Evolutionary conservation across 2,797 vertebrate species (phyloP).

Genomic region (Protonibea diacanthus): DNA sequence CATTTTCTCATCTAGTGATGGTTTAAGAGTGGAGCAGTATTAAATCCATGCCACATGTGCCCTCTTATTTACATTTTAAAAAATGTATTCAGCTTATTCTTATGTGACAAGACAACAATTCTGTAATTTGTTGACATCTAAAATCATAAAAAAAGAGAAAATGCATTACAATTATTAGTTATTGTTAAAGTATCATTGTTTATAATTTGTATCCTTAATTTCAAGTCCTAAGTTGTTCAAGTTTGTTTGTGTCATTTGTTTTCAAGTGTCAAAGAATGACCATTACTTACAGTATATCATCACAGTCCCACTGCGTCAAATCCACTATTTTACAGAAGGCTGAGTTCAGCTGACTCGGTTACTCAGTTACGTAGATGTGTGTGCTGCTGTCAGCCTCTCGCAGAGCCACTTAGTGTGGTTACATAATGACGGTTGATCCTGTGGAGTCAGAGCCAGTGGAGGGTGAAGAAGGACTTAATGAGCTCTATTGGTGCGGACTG

Average conservation of each 20-base stretch:
- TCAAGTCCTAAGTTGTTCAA: not conserved
- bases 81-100: not conserved
- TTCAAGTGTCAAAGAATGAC: not conserved
- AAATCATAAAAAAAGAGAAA: no score
- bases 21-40: not conserved
- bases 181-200: not conserved
- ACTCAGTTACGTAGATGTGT: constrained; percentile 46
- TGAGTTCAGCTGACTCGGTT: constrained; percentile 47
- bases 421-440: constrained; percentile 63
- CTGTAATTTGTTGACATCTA: not conserved
- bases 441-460: constrained; percentile 63
- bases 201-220: not conserved
- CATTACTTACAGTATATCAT: not conserved
- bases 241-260: not conserved
- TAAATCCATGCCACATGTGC: not conserved
- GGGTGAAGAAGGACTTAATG: constrained; percentile 71
- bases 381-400: constrained; percentile 40
- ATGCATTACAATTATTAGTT: not conserved
- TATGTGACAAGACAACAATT: not conserved
- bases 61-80: no score
- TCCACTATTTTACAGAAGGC: constrained; percentile 33
- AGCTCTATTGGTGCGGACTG: constrained; percentile 63
- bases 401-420: constrained; percentile 54
- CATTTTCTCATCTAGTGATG: not conserved
- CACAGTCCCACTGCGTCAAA: constrained; percentile 3